phyloP scores from a whole-genome alignment of 2,888 invertebrate species.

The Drosophila paranaensis region DNA sequence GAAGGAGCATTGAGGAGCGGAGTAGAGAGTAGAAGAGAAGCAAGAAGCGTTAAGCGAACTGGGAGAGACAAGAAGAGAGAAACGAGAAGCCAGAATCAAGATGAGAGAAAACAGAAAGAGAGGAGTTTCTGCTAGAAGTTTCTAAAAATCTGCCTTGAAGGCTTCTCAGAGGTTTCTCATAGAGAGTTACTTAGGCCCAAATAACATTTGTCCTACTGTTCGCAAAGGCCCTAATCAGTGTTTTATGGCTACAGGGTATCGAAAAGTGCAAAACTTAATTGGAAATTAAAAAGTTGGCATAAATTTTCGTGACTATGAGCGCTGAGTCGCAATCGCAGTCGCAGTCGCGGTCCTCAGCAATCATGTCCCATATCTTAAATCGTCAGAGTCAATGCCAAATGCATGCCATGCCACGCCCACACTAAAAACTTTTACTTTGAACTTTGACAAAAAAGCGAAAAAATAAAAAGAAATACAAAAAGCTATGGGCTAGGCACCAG shows the following conservation, averaged over 20 bases:
- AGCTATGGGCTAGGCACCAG: conserved; percentile 8
- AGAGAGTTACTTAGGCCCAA: neutral
- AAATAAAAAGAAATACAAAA: neutral
- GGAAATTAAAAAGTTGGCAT: conserved; percentile 61
- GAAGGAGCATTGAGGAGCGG: too few species aligned
- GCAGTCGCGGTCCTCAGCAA: neutral
- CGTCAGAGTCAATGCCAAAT: conserved; percentile 49
- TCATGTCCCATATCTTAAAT: conserved; percentile 49
- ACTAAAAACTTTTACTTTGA: conserved; percentile 58
- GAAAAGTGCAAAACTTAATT: conserved; percentile 41
- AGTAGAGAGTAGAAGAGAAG: neutral
- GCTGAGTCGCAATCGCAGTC: neutral
- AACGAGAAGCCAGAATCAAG: neutral
- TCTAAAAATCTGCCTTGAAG: neutral
- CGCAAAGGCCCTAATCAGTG: neutral
- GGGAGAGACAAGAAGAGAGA: neutral
- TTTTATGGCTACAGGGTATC: conserved; percentile 39
- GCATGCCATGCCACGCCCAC: conserved; percentile 49
- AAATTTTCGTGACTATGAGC: conserved; percentile 48
- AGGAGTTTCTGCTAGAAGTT: neutral
- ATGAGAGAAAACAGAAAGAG: neutral
- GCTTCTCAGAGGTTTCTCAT: neutral
- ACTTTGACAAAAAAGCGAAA: conserved; percentile 48
- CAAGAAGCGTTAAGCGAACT: too few species aligned
- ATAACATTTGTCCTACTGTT: too few species aligned